These are phyloP conservation scores for Gallinago stenura DNA, from an alignment of 2,797 vertebrate genomes.

Conservation along the genomic window DNA sequence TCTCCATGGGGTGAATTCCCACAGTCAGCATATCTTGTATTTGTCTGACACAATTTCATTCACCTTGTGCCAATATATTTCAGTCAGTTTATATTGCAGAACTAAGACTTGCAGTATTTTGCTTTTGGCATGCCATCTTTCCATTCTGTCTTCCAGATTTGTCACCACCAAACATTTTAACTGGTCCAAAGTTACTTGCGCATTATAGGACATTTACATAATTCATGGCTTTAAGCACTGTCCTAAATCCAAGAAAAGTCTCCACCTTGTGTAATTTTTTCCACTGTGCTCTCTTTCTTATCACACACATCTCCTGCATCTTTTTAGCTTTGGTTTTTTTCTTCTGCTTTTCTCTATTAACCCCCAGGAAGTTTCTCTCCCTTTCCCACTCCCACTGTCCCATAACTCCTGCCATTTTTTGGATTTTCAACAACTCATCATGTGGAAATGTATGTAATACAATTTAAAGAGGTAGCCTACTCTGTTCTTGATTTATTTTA, in stretches of 20 bases:
- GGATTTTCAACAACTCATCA: neutral
- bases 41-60: neutral
- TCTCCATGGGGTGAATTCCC: neutral
- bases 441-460: neutral
- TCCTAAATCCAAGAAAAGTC: neutral
- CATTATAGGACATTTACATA: neutral
- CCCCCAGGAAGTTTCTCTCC: neutral
- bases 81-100: neutral
- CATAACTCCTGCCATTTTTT: neutral
- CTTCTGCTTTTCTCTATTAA: neutral
- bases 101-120: neutral
- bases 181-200: neutral
- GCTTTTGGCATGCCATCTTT: neutral
- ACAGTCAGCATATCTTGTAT: neutral
- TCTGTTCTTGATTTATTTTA: neutral
- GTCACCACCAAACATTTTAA: neutral
- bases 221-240: neutral
- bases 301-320: neutral
- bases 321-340: neutral
- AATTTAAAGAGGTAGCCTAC: neutral
- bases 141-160: neutral
- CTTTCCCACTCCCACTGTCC: neutral
- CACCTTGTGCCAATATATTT: neutral
- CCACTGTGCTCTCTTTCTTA: neutral
- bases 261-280: neutral